Evolutionary conservation across 2,797 vertebrate species (phyloP), one percentile per base, ranked within the genome.

Genomic region (Pangasius krempfi): DNA sequence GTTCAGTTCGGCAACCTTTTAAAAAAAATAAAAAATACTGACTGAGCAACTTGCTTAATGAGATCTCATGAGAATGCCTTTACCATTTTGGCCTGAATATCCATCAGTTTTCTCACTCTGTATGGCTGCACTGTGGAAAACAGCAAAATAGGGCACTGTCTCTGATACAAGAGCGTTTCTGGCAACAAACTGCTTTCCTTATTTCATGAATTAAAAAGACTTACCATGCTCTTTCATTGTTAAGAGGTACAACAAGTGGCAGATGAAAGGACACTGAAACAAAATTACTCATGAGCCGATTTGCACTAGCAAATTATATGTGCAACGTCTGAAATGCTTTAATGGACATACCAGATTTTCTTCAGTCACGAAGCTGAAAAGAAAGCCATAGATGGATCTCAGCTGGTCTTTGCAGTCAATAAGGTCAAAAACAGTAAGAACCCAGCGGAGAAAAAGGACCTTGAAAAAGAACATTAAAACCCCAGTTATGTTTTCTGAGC

Each of bases 371-470:
- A 96, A 97, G 94, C 70, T 96, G 94, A 99, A 99, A 94, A 99
- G 97, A 93, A 98, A 96, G 88, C 98, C 97, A 90, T 99, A 99
- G 84, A 99, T 94, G 0, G 97, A 96, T 89, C 94, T 95, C 86
- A 99, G 92, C 47, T 97, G 91, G 50, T 98, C 97, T 92, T 98
- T 99, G 62, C 89, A 92, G 87, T 98, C 96, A 87, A 99, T 97
- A 93, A 97, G 96, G 95, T 99, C 98, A 96, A 98, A 99, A 89
- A 99, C 54, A 4, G 97, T 97, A 91, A 99, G 95, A 37, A 98
- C 92, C 99, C 99, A 99, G 91, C 96, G 97, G 81, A 98, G 91
- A 92, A 99, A 99, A 85, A 99, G 93, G 91, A 97, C 70, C 98
- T 99, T 92, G 33, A 91, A 88, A 88, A 80, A 37, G 60, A 73